Percentiles rank a stretch among this genome's conserved stretches.
Evolutionary conservation across 2,888 invertebrate species (phyloP).

Genomic region (Sericinus montela): DNA sequence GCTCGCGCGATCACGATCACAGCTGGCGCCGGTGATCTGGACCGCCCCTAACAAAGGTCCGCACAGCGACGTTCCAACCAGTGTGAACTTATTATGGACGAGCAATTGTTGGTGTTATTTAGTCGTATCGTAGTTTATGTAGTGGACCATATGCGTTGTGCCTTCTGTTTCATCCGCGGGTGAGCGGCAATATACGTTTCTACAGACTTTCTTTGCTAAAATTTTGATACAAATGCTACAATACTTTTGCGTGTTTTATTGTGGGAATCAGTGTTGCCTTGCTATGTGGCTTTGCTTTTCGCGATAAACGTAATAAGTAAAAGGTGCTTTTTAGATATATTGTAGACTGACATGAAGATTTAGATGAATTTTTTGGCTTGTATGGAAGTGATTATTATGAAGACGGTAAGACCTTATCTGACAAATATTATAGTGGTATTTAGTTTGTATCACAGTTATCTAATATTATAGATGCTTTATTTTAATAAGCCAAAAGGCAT

Average conservation of each 20-base stretch:
- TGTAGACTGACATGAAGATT: conserved; percentile 19
- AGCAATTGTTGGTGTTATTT: conserved; percentile 55
- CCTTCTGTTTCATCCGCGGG: conserved; percentile 56
- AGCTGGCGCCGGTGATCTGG: conserved; percentile 63
- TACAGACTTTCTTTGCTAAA: conserved; percentile 44
- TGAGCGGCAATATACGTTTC: conserved; percentile 42
- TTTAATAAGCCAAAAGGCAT: conserved; percentile 42
- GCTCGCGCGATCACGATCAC: conserved; percentile 59
- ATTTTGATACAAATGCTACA: conserved; percentile 45
- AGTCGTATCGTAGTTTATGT: conserved; percentile 56
- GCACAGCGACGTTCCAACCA: conserved; percentile 15
- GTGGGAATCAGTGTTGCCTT: conserved; percentile 74
- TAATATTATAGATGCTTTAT: not conserved
- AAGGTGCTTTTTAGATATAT: conserved; percentile 61
- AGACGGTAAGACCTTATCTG: conserved; percentile 20
- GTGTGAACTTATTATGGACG: conserved; percentile 29
- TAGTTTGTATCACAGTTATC: not conserved
- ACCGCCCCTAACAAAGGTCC: conserved; percentile 64
- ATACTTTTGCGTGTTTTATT: conserved; percentile 55
- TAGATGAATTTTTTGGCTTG: conserved; percentile 16
- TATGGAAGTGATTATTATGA: conserved; percentile 7
- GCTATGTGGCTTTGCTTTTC: conserved; percentile 77
- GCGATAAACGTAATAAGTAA: conserved; percentile 65
- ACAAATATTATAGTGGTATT: not conserved
- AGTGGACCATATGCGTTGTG: conserved; percentile 73